Percentiles rank a stretch among this genome's conserved stretches.
Evolutionary conservation across 2,113 vertebrate genomes (phyloP).

Genomic region (Promerops cafer): DNA sequence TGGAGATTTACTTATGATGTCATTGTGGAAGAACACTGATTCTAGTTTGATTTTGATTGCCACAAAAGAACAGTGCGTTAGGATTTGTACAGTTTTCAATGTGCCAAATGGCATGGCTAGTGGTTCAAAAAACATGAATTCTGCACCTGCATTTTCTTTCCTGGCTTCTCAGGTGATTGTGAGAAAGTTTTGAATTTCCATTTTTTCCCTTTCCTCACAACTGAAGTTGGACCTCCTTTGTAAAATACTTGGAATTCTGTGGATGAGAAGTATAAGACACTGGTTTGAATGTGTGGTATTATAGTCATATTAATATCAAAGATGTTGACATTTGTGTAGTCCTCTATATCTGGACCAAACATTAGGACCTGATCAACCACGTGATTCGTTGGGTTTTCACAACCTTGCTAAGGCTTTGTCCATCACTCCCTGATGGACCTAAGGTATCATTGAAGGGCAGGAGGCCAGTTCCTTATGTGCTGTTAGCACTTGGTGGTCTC

Average conservation of each 20-base stretch:
- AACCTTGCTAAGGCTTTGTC: not conserved
- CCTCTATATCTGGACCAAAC: not conserved
- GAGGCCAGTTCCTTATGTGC: not conserved
- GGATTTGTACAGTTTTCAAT: not conserved
- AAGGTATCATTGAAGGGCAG: not conserved
- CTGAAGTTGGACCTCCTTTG: not conserved
- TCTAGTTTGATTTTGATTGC: not conserved
- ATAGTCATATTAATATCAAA: not conserved
- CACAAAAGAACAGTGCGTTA: not conserved
- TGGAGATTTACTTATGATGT: not conserved
- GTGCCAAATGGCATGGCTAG: not conserved
- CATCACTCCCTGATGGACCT: not conserved
- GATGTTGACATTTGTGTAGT: not conserved
- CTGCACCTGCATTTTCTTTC: not conserved
- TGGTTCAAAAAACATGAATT: not conserved
- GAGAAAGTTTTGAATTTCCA: not conserved
- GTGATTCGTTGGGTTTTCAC: not conserved
- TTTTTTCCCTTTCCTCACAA: not conserved
- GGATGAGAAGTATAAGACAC: not conserved
- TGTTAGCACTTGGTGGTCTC: not conserved
- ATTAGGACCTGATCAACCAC: not conserved
- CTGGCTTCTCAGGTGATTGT: fast-evolving
- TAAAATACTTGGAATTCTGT: not conserved
- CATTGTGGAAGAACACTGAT: not conserved
- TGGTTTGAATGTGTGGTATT: not conserved